phyloP scores from a whole-genome alignment of 2,888 invertebrate species.

The Dynastes tityus region DNA sequence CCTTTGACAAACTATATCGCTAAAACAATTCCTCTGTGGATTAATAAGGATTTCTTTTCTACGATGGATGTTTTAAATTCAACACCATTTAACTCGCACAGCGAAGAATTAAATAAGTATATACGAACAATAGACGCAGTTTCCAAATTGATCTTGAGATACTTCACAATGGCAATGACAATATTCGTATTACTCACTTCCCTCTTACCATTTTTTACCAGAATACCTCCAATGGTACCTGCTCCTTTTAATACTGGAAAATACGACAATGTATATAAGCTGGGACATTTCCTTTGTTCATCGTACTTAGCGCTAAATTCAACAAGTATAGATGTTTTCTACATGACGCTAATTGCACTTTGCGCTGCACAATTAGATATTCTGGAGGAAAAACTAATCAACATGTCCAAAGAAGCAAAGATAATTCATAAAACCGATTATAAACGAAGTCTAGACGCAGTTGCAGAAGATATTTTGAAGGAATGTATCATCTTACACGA shows the following conservation, averaged over 20 bases:
- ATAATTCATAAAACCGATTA: not conserved
- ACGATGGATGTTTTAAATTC: slow-evolving; percentile 28
- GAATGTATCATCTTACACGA: slow-evolving; percentile 45
- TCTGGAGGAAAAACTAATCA: slow-evolving; percentile 33
- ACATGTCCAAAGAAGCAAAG: slow-evolving; percentile 20
- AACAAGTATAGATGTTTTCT: slow-evolving; percentile 36
- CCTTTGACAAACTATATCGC: not conserved
- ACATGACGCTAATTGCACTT: slow-evolving; percentile 36
- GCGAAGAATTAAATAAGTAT: slow-evolving; percentile 31
- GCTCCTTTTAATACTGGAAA: slow-evolving; percentile 41
- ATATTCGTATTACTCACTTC: slow-evolving; percentile 27
- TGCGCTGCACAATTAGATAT: slow-evolving; percentile 45
- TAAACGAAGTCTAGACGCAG: not conserved
- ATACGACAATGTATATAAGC: slow-evolving; percentile 32
- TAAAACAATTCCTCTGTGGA: slow-evolving; percentile 8
- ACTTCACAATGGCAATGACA: not conserved
- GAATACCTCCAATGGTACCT: slow-evolving; percentile 36
- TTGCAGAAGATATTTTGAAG: slow-evolving; percentile 18
- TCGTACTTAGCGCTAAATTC: slow-evolving; percentile 9
- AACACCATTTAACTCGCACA: slow-evolving; percentile 40
- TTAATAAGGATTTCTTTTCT: slow-evolving; percentile 16
- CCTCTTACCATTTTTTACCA: slow-evolving; percentile 38
- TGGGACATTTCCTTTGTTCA: slow-evolving; percentile 22
- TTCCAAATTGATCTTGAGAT: slow-evolving; percentile 22
- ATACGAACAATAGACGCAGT: slow-evolving; percentile 15